These are phyloP conservation scores for Sylvia borin DNA, from an alignment of 2,797 vertebrate genomes.

Conservation along the genomic window DNA sequence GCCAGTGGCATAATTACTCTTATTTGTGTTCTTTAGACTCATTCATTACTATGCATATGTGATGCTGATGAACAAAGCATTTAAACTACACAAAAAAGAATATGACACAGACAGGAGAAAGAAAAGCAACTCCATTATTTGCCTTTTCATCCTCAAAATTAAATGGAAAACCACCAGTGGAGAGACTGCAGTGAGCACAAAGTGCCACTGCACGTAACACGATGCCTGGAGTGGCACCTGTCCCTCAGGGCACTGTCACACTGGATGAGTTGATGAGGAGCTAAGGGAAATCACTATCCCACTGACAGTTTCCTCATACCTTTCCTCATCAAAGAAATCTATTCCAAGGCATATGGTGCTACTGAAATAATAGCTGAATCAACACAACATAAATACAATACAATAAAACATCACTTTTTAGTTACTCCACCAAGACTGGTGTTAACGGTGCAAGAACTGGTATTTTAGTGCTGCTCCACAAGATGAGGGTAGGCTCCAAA, in stretches of 20 bases:
- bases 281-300: background rate
- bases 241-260: background rate
- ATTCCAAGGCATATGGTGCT: background rate
- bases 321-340: background rate
- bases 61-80: background rate
- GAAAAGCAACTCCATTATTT: background rate
- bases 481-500: background rate
- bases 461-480: background rate
- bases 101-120: accelerated
- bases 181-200: background rate
- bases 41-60: background rate
- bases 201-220: background rate
- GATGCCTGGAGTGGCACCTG: background rate
- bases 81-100: background rate
- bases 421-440: background rate
- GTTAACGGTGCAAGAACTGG: background rate
- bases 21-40: background rate
- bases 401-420: background rate
- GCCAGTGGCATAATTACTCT: background rate
- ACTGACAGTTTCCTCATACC: background rate
- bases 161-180: background rate
- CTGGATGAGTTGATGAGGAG: background rate
- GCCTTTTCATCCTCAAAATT: background rate
- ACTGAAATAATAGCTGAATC: background rate
- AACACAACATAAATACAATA: background rate